Percentiles rank a stretch among this genome's conserved stretches.
Conservation (phyloP, 2,113 vertebrate species). For the Myocastor coypus region DNA sequence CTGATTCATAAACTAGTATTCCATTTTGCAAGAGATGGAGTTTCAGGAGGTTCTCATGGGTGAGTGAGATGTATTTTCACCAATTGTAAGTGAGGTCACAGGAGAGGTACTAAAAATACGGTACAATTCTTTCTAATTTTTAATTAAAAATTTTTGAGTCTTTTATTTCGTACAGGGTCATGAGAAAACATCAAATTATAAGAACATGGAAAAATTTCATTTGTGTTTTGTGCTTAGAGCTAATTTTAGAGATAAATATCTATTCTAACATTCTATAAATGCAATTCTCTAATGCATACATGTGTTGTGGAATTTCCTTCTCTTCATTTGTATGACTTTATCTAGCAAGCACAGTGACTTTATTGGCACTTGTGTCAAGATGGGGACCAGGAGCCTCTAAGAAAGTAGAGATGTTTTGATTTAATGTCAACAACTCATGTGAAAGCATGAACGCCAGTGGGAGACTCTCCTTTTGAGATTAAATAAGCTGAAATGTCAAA, state of each 20-base stretch:
- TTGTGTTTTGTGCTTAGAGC: slow-evolving; percentile 26
- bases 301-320: background rate
- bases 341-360: background rate
- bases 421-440: background rate
- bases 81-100: slow-evolving; percentile 9
- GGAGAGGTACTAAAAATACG: background rate
- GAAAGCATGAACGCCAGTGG: background rate
- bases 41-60: background rate
- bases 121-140: background rate
- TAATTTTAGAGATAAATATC: background rate
- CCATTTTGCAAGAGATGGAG: background rate
- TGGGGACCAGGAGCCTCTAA: background rate
- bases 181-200: slow-evolving; percentile 21
- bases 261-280: background rate
- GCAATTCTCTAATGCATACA: background rate
- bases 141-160: too few relatives aligned
- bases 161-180: too few relatives aligned
- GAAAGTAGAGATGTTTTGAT: background rate
- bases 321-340: background rate
- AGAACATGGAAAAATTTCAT: background rate
- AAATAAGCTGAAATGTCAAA: slow-evolving; percentile 19
- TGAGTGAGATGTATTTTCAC: slow-evolving; percentile 34
- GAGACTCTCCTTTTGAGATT: background rate
- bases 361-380: background rate
- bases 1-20: slow-evolving; percentile 55